These are phyloP conservation scores for Hydropsyche tenuis DNA, from an alignment of 1,140 invertebrate genomes.

Conservation along the genomic window DNA sequence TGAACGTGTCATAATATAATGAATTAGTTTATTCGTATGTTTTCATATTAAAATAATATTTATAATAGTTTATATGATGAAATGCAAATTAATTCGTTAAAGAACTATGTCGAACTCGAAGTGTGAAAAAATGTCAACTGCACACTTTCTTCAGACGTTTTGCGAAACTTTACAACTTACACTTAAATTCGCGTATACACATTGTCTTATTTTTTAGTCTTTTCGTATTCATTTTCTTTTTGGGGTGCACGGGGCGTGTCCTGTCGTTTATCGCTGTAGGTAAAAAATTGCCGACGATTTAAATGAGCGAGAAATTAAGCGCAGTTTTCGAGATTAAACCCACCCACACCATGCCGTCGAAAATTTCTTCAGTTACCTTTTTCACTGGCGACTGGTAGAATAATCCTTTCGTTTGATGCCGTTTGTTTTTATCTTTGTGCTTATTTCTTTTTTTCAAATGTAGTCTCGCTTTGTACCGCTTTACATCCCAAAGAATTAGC, in stretches of 20 bases:
- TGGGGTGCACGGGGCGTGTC: slow-evolving; percentile 8
- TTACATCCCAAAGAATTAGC: slow-evolving; percentile 16
- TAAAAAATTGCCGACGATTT: slow-evolving; percentile 38
- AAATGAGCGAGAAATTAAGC: slow-evolving; percentile 40
- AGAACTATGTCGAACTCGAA: no score
- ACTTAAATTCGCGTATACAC: neutral
- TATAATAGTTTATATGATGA: no score
- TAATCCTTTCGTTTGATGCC: slow-evolving; percentile 23
- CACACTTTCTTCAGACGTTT: no score
- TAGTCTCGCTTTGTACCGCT: neutral
- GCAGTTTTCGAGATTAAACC: slow-evolving; percentile 38
- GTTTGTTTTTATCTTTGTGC: slow-evolving; percentile 15
- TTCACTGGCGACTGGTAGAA: neutral
- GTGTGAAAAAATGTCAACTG: no score
- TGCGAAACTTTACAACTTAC: no score
- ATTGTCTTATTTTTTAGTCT: slow-evolving; percentile 22
- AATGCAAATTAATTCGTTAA: no score
- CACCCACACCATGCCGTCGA: neutral
- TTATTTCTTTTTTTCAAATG: slow-evolving; percentile 13
- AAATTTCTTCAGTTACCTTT: slow-evolving; percentile 13
- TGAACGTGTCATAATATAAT: no score
- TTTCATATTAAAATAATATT: no score
- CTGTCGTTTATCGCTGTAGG: slow-evolving; percentile 30
- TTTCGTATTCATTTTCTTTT: slow-evolving; percentile 19
- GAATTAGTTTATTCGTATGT: no score